Conservation (phyloP, 1,140 invertebrate genomes). For the Bathynomus jamesi region DNA sequence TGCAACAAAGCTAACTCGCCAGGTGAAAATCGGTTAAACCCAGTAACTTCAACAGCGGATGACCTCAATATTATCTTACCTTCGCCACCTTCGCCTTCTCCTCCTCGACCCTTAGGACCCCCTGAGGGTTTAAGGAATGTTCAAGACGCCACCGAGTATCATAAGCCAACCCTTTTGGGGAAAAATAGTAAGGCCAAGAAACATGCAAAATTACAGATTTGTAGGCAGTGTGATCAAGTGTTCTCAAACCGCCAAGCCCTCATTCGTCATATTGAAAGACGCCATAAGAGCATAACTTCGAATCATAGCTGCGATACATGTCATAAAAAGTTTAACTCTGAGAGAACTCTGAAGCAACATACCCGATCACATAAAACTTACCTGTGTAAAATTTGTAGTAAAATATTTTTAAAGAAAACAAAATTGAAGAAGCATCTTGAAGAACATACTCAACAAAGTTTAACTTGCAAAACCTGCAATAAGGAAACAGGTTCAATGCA, state of each 20-base stretch:
- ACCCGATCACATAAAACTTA: slow-evolving; percentile 29
- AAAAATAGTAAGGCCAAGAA: slow-evolving; percentile 35
- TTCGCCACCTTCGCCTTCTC: neutral
- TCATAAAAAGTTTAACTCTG: slow-evolving; percentile 30
- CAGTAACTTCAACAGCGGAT: neutral
- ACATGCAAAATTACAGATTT: slow-evolving; percentile 36
- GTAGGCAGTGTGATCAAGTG: slow-evolving; percentile 35
- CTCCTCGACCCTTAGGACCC: neutral
- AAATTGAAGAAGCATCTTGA: slow-evolving; percentile 33
- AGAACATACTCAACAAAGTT: slow-evolving; percentile 24
- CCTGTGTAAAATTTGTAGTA: slow-evolving; percentile 29
- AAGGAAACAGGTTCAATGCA: slow-evolving; percentile 24
- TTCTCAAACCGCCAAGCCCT: slow-evolving; percentile 31
- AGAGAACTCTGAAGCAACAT: slow-evolving; percentile 26
- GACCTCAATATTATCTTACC: neutral
- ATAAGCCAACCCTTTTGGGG: slow-evolving; percentile 28
- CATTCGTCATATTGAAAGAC: slow-evolving; percentile 31
- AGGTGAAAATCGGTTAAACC: neutral
- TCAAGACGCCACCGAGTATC: slow-evolving; percentile 34
- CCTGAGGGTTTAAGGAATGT: slow-evolving; percentile 21
- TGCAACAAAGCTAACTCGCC: neutral
- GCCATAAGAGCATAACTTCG: slow-evolving; percentile 26
- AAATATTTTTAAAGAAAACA: slow-evolving; percentile 25
- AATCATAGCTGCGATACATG: slow-evolving; percentile 29
- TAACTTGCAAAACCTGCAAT: slow-evolving; percentile 20